Percentiles rank a stretch among this genome's conserved stretches.
Conservation (phyloP, 2,888 invertebrate genomes). For the Prosopocoilus inquinatus region DNA sequence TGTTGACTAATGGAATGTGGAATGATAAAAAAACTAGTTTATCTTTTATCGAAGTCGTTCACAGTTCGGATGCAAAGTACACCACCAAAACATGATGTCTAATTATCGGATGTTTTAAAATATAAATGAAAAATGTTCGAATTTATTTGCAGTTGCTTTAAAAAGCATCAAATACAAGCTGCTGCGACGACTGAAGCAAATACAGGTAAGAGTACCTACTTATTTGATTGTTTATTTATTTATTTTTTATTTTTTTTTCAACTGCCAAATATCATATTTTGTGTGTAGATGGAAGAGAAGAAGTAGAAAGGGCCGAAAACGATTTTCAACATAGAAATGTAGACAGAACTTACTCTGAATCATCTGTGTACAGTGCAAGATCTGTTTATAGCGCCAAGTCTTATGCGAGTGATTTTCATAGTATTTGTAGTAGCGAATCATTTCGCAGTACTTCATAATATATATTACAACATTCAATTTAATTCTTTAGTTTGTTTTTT, state of each 20-base stretch:
- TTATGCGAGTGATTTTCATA: constrained; percentile 24
- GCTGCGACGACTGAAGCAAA: not conserved
- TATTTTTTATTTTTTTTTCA: too few relatives aligned
- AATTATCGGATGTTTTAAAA: not conserved
- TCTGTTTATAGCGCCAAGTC: constrained; percentile 26
- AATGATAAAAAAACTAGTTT: constrained; percentile 1
- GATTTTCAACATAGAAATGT: not conserved
- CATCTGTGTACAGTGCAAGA: constrained; percentile 24
- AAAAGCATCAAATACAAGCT: not conserved
- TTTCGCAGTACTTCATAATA: constrained; percentile 10
- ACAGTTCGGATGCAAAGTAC: constrained; percentile 12
- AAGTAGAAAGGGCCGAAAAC: too few relatives aligned
- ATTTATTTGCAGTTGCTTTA: constrained; percentile 16
- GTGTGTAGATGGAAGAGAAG: too few relatives aligned
- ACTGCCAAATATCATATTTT: too few relatives aligned
- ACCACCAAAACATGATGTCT: not conserved
- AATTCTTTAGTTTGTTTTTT: too few relatives aligned
- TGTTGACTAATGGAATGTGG: not conserved
- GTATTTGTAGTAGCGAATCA: constrained; percentile 25
- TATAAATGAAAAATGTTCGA: constrained; percentile 12
- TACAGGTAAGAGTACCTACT: not conserved
- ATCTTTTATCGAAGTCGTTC: constrained; percentile 10
- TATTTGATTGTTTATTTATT: not conserved
- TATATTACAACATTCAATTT: too few relatives aligned
- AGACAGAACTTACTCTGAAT: constrained; percentile 18